Evolutionary conservation across 1,140 invertebrate species (phyloP).

Genomic region (Tribolium madens): DNA sequence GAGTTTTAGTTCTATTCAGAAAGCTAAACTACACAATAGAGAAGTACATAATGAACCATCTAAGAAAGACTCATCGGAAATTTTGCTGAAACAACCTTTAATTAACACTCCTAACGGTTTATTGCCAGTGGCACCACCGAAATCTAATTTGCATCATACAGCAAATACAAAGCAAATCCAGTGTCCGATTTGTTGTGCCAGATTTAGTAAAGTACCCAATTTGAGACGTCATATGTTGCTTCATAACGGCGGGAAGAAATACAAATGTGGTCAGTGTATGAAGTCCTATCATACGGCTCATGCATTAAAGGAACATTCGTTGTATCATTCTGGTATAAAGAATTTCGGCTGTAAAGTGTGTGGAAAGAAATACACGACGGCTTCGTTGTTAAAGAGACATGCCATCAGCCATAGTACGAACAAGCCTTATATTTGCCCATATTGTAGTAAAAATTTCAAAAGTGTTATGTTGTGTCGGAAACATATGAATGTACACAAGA

Average conservation of each 20-base stretch:
- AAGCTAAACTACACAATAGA: constrained; percentile 21
- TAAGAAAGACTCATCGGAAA: constrained; percentile 25
- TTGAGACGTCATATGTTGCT: constrained; percentile 54
- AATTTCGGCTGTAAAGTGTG: constrained; percentile 71
- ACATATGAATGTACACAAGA: constrained; percentile 78
- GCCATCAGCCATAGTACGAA: constrained; percentile 65
- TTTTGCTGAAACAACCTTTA: constrained; percentile 49
- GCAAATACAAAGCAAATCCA: constrained; percentile 40
- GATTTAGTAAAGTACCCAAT: constrained; percentile 53
- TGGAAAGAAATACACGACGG: constrained; percentile 69
- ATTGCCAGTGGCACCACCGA: constrained; percentile 1
- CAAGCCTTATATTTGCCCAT: constrained; percentile 68
- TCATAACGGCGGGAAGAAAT: constrained; percentile 54
- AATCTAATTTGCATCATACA: neutral
- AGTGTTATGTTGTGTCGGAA: constrained; percentile 76
- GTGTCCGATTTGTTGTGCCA: constrained; percentile 52
- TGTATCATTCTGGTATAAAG: constrained; percentile 69
- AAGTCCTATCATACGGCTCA: constrained; percentile 55
- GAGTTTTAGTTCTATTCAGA: constrained; percentile 43
- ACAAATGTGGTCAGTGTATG: constrained; percentile 53
- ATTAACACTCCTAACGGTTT: constrained; percentile 49
- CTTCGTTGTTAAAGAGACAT: constrained; percentile 67
- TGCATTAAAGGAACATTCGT: constrained; percentile 67
- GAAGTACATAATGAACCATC: constrained; percentile 1
- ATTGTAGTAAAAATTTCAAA: constrained; percentile 80